Evolutionary conservation across 2,888 invertebrate genomes (phyloP).

Genomic region (Laspeyria flexula): DNA sequence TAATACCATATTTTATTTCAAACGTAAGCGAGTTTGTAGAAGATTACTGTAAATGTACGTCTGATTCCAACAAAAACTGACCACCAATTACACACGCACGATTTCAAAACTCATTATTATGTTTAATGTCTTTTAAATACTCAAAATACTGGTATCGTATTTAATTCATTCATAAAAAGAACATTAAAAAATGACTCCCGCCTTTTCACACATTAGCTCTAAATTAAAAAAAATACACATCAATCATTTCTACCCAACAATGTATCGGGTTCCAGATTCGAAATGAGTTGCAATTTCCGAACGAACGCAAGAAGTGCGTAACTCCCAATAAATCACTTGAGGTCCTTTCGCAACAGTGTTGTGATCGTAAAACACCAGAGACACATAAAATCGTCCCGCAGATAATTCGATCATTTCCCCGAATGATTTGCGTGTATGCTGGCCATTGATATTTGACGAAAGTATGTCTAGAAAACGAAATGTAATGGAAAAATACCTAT

Average conservation of each 20-base stretch:
- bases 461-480: background rate
- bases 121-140: too few species aligned
- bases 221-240: slow-evolving; percentile 40
- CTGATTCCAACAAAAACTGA: too few species aligned
- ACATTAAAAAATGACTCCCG: background rate
- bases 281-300: slow-evolving; percentile 64
- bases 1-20: too few species aligned
- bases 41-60: too few species aligned
- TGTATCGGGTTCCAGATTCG: slow-evolving; percentile 36
- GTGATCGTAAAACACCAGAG: slow-evolving; percentile 44
- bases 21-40: too few species aligned
- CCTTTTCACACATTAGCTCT: slow-evolving; percentile 37
- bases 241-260: slow-evolving; percentile 41
- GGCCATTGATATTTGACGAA: slow-evolving; percentile 9
- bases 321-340: slow-evolving; percentile 46
- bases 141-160: too few species aligned
- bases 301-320: slow-evolving; percentile 44
- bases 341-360: slow-evolving; percentile 58
- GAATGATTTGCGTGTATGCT: slow-evolving; percentile 53
- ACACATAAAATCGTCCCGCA: slow-evolving; percentile 65
- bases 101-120: too few species aligned
- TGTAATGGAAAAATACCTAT: background rate
- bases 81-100: too few species aligned
- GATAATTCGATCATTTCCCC: slow-evolving; percentile 76
- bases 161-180: too few species aligned